These are phyloP conservation scores for Nasua narica DNA, from an alignment of 2,797 vertebrate species.

Conservation along the genomic window DNA sequence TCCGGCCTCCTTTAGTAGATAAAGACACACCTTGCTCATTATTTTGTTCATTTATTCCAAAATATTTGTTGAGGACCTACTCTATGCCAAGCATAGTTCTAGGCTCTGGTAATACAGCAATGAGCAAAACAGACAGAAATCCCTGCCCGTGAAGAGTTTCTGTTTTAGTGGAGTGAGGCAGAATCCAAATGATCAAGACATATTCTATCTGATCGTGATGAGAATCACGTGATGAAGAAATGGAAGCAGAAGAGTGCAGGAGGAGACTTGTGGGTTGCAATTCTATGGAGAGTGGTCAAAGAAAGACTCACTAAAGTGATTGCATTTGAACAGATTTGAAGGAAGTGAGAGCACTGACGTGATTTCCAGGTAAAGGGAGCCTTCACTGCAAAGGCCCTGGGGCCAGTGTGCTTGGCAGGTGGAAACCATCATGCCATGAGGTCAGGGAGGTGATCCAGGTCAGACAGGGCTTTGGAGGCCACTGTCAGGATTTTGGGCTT, in stretches of 20 bases:
- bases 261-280: background rate
- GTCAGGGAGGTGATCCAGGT: no score
- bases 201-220: background rate
- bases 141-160: background rate
- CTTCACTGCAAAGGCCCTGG: background rate
- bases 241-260: background rate
- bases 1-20: background rate
- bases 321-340: background rate
- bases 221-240: no score
- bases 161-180: background rate
- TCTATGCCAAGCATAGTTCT: background rate
- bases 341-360: background rate
- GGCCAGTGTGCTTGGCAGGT: no score
- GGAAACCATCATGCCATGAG: background rate
- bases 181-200: background rate
- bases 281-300: background rate
- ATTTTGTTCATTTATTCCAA: background rate
- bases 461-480: rapidly evolving
- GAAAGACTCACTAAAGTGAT: background rate
- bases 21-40: background rate
- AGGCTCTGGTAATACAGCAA: background rate
- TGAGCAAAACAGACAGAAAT: background rate
- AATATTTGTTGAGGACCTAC: background rate
- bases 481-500: background rate
- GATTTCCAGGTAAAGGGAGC: background rate